Evolutionary conservation across 2,797 vertebrate species (phyloP).

Genomic region (Passerculus sandwichensis): DNA sequence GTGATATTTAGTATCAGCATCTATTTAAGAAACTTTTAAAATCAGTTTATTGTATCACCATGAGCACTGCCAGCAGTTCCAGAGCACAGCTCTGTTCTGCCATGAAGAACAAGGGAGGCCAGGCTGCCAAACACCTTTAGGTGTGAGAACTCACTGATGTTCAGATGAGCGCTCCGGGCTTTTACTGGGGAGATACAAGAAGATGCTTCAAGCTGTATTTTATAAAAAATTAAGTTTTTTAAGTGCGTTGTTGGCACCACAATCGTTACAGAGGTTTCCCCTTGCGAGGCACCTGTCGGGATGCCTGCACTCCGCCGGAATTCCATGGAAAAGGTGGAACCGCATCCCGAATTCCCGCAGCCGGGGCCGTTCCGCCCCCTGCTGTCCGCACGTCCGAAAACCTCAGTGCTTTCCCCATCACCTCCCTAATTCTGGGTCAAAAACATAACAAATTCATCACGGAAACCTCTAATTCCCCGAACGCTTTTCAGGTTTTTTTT

Average conservation of each 20-base stretch:
- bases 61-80: neutral
- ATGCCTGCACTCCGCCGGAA: neutral
- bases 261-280: neutral
- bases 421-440: neutral
- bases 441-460: neutral
- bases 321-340: neutral
- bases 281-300: neutral
- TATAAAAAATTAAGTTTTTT: neutral
- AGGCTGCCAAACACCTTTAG: neutral
- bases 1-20: neutral
- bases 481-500: neutral
- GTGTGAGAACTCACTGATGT: neutral
- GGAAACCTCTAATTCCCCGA: neutral
- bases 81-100: too few species aligned
- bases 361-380: conserved; percentile 17
- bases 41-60: neutral
- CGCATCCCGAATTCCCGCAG: neutral
- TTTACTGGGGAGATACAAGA: neutral
- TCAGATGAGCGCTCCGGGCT: neutral
- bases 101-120: neutral
- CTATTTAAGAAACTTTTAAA: neutral
- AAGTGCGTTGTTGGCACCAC: neutral
- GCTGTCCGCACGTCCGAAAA: neutral
- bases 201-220: neutral
- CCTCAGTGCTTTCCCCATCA: fast-evolving